Percentiles rank a stretch among this genome's conserved stretches.
Conservation (phyloP, 2,113 vertebrate species). For the Garra rufa region DNA sequence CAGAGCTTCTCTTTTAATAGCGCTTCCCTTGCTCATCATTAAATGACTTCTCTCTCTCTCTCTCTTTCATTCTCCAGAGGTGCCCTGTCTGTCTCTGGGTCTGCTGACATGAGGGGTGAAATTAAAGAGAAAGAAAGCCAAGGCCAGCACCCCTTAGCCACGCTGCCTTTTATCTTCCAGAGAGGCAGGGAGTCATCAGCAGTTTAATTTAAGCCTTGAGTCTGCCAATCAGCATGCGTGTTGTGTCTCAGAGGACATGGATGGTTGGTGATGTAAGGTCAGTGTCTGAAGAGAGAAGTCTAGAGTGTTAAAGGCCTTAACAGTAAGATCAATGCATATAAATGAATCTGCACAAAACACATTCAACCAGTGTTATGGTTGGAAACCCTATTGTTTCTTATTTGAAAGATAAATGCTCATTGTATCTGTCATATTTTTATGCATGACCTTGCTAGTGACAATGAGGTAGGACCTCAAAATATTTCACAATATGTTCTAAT, state of each 20-base stretch:
- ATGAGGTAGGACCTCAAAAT: neutral
- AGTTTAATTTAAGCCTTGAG: conserved; percentile 9
- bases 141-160: neutral
- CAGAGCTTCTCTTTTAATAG: conserved; percentile 2
- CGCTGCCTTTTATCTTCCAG: neutral
- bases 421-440: too few relatives aligned
- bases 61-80: neutral
- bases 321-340: neutral
- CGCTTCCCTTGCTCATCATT: conserved; percentile 5
- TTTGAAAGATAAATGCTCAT: neutral
- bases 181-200: neutral
- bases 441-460: neutral
- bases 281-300: neutral
- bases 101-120: neutral
- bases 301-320: neutral
- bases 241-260: neutral
- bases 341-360: neutral
- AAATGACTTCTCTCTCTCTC: neutral
- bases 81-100: neutral
- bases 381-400: neutral
- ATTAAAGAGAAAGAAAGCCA: conserved; percentile 17
- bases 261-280: neutral
- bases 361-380: neutral
- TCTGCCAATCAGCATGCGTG: conserved; percentile 12
- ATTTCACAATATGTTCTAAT: neutral